These are phyloP conservation scores for Pantherophis vulpinus DNA, from an alignment of 2,797 vertebrate species.

Conservation along the genomic window DNA sequence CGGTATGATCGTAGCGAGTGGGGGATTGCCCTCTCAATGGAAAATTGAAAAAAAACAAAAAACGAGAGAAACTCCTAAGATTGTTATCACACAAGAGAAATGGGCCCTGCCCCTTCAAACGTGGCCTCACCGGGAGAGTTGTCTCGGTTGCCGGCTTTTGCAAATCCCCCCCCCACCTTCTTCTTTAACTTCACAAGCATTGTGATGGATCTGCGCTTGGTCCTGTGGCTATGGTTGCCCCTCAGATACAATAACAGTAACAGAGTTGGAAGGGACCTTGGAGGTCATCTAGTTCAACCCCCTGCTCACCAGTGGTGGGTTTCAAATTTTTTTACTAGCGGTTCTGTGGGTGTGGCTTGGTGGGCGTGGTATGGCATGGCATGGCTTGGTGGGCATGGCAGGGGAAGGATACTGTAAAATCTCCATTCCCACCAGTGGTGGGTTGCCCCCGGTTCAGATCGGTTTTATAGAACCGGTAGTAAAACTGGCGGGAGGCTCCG, in stretches of 20 bases:
- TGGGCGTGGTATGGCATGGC: too few species aligned
- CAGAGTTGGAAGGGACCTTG: too few species aligned
- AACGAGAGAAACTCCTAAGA: not conserved
- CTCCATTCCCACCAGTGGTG: too few species aligned
- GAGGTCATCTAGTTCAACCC: too few species aligned
- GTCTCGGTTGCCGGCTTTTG: not conserved
- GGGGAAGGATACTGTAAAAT: too few species aligned
- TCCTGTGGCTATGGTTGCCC: not conserved
- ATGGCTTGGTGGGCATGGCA: too few species aligned
- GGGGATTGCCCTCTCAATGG: not conserved
- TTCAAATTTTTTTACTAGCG: too few species aligned
- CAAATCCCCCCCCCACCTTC: not conserved
- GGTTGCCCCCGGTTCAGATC: too few species aligned
- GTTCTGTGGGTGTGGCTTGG: too few species aligned
- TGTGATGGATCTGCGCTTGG: not conserved
- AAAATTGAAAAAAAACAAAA: not conserved
- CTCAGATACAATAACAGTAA: not conserved
- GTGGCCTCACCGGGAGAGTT: not conserved
- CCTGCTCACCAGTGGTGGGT: too few species aligned
- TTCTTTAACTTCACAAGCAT: not conserved
- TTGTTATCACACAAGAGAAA: not conserved
- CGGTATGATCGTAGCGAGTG: not conserved
- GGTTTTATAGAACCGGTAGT: too few species aligned
- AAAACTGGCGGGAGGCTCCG: too few species aligned
- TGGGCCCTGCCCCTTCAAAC: not conserved